A percentile compares a stretch with the other conserved stretches of the same genome.
These are phyloP conservation scores for Hyphantria cunea DNA, from an alignment of 1,140 invertebrate genomes.

Conservation along the genomic window DNA sequence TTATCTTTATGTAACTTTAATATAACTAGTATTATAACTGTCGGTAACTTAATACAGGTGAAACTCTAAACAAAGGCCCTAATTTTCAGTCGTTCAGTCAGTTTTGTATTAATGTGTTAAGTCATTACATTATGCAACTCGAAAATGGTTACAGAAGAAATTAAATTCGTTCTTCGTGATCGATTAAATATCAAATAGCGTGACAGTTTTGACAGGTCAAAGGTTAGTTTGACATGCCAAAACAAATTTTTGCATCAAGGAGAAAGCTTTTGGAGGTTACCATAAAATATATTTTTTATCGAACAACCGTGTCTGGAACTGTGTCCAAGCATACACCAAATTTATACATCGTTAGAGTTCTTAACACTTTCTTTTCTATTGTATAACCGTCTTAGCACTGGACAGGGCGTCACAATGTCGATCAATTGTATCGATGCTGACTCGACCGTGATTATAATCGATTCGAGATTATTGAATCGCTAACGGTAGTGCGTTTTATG, in stretches of 20 bases:
- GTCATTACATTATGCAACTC: too few species aligned
- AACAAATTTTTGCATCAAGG: constrained; percentile 17
- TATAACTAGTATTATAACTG: too few species aligned
- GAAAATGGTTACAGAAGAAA: too few species aligned
- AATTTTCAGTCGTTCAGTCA: too few species aligned
- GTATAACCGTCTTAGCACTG: constrained; percentile 40
- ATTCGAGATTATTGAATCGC: constrained; percentile 43
- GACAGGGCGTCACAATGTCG: constrained; percentile 65
- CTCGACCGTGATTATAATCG: constrained; percentile 60
- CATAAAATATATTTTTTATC: constrained; percentile 16
- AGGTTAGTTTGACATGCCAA: constrained; percentile 7
- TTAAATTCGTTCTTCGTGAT: too few species aligned
- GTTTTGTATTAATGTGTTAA: too few species aligned
- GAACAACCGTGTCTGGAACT: constrained; percentile 21
- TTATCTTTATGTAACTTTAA: too few species aligned
- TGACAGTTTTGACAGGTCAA: constrained; percentile 11
- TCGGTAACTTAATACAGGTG: too few species aligned
- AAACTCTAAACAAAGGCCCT: too few species aligned
- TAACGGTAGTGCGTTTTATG: constrained; percentile 69
- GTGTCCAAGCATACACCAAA: constrained; percentile 51
- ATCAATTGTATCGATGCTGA: constrained; percentile 63
- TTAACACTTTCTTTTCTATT: constrained; percentile 72
- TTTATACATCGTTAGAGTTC: constrained; percentile 64
- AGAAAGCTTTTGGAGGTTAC: constrained; percentile 16
- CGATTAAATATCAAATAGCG: neutral